Evolutionary conservation across 2,888 invertebrate genomes (phyloP).

Genomic region (Trachelus stipa): DNA sequence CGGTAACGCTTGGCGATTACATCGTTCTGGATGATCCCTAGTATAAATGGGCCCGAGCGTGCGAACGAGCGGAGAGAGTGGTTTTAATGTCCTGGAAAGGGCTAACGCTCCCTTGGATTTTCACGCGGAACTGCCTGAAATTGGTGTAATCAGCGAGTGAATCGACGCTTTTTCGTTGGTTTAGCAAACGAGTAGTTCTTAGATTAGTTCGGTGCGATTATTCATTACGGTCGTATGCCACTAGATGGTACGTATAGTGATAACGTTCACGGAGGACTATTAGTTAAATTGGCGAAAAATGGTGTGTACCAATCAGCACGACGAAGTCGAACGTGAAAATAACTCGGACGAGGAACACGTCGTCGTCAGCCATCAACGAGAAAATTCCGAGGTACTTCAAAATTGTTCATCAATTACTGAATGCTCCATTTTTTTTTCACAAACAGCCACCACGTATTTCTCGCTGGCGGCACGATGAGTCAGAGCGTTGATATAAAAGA

Average conservation of each 20-base stretch:
- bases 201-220: neutral
- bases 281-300: neutral
- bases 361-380: neutral
- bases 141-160: neutral
- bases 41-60: neutral
- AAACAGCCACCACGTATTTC: neutral
- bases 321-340: neutral
- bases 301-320: neutral
- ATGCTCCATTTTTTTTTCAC: neutral
- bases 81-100: neutral
- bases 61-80: neutral
- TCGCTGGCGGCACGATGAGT: neutral
- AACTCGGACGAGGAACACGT: neutral
- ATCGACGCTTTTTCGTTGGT: conserved; percentile 1
- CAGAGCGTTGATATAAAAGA: neutral
- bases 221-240: neutral
- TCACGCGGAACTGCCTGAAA: neutral
- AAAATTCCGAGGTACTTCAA: neutral
- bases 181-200: neutral
- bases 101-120: neutral
- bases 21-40: neutral
- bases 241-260: neutral
- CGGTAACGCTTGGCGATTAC: neutral
- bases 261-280: neutral
- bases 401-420: neutral